phyloP scores from a whole-genome alignment of 2,888 invertebrate species.

The Tipula helvola region DNA sequence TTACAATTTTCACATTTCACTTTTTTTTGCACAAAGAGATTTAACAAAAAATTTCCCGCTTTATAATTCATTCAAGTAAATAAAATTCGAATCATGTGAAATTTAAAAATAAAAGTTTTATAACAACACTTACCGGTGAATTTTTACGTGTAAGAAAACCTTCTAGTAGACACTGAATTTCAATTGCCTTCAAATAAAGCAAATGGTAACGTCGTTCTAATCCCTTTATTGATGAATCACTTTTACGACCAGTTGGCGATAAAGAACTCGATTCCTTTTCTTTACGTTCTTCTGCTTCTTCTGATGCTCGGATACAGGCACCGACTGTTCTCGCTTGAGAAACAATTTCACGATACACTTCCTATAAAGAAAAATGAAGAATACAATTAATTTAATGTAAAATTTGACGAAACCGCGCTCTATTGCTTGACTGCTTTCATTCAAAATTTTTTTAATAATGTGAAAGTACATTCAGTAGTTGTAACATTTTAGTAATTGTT shows the following conservation, averaged over 20 bases:
- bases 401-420: too few species aligned
- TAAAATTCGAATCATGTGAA: background rate
- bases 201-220: conserved; percentile 84
- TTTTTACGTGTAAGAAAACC: conserved; percentile 57
- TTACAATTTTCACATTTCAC: background rate
- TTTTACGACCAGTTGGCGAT: conserved; percentile 24
- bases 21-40: background rate
- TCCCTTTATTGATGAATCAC: conserved; percentile 39
- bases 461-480: background rate
- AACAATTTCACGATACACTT: conserved; percentile 86
- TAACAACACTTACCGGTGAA: conserved; percentile 41
- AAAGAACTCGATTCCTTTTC: conserved; percentile 18
- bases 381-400: background rate
- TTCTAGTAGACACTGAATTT: conserved; percentile 87
- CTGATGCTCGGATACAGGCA: conserved; percentile 58
- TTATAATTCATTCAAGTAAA: background rate
- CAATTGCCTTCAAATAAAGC: conserved; percentile 75
- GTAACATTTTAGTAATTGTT: background rate
- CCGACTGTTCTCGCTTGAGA: conserved; percentile 79
- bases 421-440: background rate
- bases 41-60: background rate
- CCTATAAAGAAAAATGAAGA: conserved; percentile 44
- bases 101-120: background rate
- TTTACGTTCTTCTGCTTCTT: conserved; percentile 28
- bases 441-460: background rate